These are phyloP conservation scores for Suncus etruscus DNA, from an alignment of 2,113 vertebrate species.

Conservation along the genomic window DNA sequence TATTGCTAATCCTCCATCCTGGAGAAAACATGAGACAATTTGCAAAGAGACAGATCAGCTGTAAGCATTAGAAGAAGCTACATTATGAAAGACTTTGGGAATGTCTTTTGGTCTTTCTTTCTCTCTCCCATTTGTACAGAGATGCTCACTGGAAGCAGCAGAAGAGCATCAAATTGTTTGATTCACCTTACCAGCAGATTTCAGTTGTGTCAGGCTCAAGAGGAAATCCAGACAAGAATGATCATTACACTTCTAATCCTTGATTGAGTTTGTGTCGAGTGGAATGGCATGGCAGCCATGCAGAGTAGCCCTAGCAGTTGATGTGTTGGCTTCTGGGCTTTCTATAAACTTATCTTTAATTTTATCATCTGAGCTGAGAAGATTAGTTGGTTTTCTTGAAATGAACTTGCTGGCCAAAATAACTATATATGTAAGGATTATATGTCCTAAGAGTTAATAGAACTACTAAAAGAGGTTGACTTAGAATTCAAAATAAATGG, in stretches of 20 bases:
- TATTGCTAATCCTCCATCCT: neutral
- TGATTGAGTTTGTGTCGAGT: neutral
- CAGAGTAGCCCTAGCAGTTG: neutral
- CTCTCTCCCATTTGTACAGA: neutral
- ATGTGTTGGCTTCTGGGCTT: neutral
- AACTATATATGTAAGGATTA: neutral
- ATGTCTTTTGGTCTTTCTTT: neutral
- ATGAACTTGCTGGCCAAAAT: neutral
- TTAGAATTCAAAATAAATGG: neutral
- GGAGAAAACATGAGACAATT: neutral
- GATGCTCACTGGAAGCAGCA: neutral
- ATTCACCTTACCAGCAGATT: neutral
- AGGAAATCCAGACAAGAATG: neutral
- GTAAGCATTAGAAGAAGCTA: neutral
- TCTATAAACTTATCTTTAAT: neutral
- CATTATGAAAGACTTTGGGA: too few species aligned
- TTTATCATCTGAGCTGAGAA: neutral
- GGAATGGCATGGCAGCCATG: too few species aligned
- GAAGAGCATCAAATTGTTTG: neutral
- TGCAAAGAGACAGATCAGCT: neutral
- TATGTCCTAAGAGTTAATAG: neutral
- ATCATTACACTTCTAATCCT: neutral
- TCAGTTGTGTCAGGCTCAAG: neutral
- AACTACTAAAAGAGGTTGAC: neutral
- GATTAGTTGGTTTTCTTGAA: neutral